Evolutionary conservation across 2,888 invertebrate species (phyloP), one percentile per base, ranked within the genome.

Genomic region (Dynastes hyllus): DNA sequence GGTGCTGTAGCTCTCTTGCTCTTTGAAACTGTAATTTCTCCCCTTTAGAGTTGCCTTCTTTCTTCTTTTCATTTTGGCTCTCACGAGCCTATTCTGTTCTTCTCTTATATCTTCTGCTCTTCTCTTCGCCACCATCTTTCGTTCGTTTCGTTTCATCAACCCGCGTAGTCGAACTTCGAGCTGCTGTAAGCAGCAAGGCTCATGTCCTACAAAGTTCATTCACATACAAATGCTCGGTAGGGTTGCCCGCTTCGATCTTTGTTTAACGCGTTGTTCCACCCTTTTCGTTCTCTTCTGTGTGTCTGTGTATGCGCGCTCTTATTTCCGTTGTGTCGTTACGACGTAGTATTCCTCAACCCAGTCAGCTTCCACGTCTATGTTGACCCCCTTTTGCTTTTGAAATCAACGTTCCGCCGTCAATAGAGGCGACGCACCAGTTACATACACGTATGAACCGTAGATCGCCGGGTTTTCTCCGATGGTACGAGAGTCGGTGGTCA

Each of bases 181-280:
- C 22, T 22, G 22, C 37, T 37, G 6, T 6, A 5, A 37, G 37
- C 45, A 11, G 45, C 63, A 37, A 37, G 27, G 29, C 63, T 63
- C 63, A 63, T 29, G 63, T 78, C 81, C 5, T 37, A 37, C 76
- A 78, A 80, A 81, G 79, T 81, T 82, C 80, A 80, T 81, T 79
- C 80, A 80, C 81, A 82, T 80, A 80, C 78, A 76, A 79, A 77
- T 80, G 79, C 80, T 80, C 80, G 73, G 58, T 77, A 73, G 80
- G 80, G 80, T 78, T 78, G 76, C 73, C 71, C 40, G 81, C 79
- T 80, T 81, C 61, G 27, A 61, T 75, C 73, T 75, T 75, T 82
- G 81, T 82, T 81, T 22, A 29, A 77, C 61, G 70, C 32, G 32
- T 2, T 80, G 61, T 77, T 69, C 75, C 79, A 82, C 82, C 83